These are phyloP conservation scores for Drosophila virilis DNA, from an alignment of 1,140 invertebrate species.

Conservation along the genomic window DNA sequence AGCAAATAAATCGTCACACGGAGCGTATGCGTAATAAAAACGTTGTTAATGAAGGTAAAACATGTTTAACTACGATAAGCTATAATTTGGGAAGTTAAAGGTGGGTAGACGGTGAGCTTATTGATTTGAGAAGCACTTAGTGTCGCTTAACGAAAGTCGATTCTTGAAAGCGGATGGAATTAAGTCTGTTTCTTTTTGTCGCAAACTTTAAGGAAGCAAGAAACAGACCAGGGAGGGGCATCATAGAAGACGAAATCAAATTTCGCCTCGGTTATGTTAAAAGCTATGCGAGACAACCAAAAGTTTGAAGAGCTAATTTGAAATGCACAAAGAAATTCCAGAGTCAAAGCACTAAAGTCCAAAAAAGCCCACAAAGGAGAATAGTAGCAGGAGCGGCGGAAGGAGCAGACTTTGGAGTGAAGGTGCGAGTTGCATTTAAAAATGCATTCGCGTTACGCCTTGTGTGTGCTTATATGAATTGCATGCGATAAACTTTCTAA, in stretches of 20 bases:
- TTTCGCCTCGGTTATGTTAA: conserved; percentile 27
- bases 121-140: conserved; percentile 57
- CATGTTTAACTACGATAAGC: conserved; percentile 40
- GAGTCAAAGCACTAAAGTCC: conserved; percentile 19
- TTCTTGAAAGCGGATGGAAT: neutral
- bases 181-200: neutral
- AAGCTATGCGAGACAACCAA: conserved; percentile 19
- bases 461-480: conserved; percentile 36
- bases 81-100: conserved; percentile 29
- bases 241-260: neutral
- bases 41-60: conserved; percentile 34
- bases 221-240: neutral
- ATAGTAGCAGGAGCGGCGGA: conserved; percentile 3
- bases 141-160: conserved; percentile 50
- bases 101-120: conserved; percentile 7
- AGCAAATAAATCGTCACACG: conserved; percentile 49
- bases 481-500: conserved; percentile 70
- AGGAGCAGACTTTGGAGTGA: neutral
- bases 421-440: conserved; percentile 42
- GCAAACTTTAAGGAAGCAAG: conserved; percentile 12
- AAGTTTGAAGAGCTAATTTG: conserved; percentile 44
- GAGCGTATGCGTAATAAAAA: conserved; percentile 72
- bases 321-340: conserved; percentile 70
- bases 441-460: conserved; percentile 56
- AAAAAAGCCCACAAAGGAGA: conserved; percentile 21